These are phyloP conservation scores for Anthonomus grandis DNA, from an alignment of 1,140 invertebrate species.

Conservation along the genomic window DNA sequence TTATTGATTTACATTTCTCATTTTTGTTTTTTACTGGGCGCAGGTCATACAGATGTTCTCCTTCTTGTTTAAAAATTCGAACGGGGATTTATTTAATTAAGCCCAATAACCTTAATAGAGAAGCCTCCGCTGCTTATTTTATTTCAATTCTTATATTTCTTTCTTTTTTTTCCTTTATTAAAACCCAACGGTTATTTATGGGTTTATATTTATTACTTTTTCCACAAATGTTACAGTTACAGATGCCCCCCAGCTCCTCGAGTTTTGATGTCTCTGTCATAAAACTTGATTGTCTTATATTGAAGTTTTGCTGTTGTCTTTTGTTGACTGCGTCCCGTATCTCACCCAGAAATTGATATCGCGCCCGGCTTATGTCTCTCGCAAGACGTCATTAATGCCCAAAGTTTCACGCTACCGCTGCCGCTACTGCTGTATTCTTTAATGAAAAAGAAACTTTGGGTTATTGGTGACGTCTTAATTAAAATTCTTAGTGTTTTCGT, in stretches of 20 bases:
- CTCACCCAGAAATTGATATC: conserved; percentile 34
- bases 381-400: conserved; percentile 21
- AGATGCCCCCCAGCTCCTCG: conserved; percentile 29
- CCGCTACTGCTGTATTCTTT: not conserved
- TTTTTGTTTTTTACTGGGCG: too few relatives aligned
- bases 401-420: conserved; percentile 10
- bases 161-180: conserved; percentile 7
- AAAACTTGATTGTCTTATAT: conserved; percentile 45
- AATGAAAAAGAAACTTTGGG: conserved; percentile 17
- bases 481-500: too few relatives aligned
- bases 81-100: too few relatives aligned
- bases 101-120: too few relatives aligned
- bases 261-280: conserved; percentile 45
- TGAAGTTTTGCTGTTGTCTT: conserved; percentile 43
- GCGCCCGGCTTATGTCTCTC: conserved; percentile 31
- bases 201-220: conserved; percentile 13
- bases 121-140: too few relatives aligned
- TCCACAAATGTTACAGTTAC: conserved; percentile 23
- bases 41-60: too few relatives aligned
- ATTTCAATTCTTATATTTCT: conserved; percentile 2
- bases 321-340: conserved; percentile 40
- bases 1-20: too few relatives aligned
- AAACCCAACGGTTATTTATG: conserved; percentile 19
- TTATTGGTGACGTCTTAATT: conserved; percentile 13
- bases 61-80: too few relatives aligned